These are phyloP conservation scores for Eospalax fontanierii DNA, from an alignment of 2,797 vertebrate genomes.

Conservation along the genomic window DNA sequence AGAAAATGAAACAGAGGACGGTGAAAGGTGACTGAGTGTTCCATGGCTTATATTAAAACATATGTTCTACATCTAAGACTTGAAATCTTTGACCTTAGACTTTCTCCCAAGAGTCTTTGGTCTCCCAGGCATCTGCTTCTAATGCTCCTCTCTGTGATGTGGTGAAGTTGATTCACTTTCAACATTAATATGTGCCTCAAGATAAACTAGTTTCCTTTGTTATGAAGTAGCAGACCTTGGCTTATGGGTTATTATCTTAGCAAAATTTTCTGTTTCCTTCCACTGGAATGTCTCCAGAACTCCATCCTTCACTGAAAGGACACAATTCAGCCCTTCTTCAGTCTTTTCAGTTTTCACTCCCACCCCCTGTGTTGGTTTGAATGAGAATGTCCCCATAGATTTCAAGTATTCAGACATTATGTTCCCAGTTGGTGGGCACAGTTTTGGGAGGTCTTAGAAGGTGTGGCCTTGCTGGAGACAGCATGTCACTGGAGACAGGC, in stretches of 20 bases:
- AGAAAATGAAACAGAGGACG: neutral
- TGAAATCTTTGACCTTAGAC: conserved; percentile 43
- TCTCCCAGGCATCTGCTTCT: neutral
- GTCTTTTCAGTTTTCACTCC: neutral
- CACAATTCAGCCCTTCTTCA: conserved; percentile 20
- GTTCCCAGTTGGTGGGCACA: too few relatives aligned
- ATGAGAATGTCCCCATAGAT: too few relatives aligned
- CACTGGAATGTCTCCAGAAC: conserved; percentile 31
- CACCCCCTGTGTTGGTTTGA: neutral
- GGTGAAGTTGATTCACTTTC: conserved; percentile 34
- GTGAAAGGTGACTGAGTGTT: neutral
- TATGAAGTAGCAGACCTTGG: conserved; percentile 19
- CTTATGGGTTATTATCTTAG: conserved; percentile 28
- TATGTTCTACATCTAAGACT: conserved; percentile 30
- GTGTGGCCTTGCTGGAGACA: too few relatives aligned
- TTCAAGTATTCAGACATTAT: too few relatives aligned
- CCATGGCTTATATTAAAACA: neutral
- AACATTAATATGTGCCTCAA: neutral
- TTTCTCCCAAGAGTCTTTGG: neutral
- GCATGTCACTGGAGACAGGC: too few relatives aligned
- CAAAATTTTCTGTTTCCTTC: neutral
- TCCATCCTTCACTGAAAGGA: conserved; percentile 23
- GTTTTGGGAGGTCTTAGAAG: too few relatives aligned
- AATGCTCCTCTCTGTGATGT: neutral
- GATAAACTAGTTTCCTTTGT: conserved; percentile 54